Evolutionary conservation across 2,888 invertebrate genomes (phyloP).

Genomic region (Tryphoninae sp.): DNA sequence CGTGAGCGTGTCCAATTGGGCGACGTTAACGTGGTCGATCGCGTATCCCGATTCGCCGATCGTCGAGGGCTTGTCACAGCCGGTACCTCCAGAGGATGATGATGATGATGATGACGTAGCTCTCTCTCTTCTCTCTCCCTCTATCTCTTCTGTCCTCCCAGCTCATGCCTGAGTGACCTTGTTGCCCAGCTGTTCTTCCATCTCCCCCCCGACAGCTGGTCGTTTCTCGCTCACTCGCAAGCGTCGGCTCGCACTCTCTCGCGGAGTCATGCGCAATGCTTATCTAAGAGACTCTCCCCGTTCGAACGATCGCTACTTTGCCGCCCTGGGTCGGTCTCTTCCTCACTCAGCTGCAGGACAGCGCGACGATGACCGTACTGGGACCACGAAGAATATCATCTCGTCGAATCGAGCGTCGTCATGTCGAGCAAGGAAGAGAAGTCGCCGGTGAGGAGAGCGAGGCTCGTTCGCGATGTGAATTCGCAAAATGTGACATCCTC

Average conservation of each 20-base stretch:
- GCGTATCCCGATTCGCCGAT: slow-evolving; percentile 70
- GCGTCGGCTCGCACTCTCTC: slow-evolving; percentile 26
- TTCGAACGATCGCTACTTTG: background rate
- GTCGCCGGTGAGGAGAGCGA: background rate
- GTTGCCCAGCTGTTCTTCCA: slow-evolving; percentile 57
- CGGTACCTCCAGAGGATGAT: slow-evolving; percentile 54
- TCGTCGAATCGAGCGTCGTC: slow-evolving; percentile 14
- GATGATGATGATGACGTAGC: slow-evolving; percentile 73
- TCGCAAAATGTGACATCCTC: slow-evolving; percentile 5
- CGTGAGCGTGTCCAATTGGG: slow-evolving; percentile 41
- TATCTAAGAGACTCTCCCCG: background rate
- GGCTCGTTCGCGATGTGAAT: background rate
- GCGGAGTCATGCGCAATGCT: slow-evolving; percentile 46
- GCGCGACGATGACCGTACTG: slow-evolving; percentile 49
- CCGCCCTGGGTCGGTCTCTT: background rate
- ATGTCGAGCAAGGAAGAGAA: slow-evolving; percentile 37
- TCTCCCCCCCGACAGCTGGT: slow-evolving; percentile 26
- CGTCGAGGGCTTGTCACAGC: slow-evolving; percentile 72
- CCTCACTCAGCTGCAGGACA: background rate
- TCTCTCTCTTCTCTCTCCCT: slow-evolving; percentile 38
- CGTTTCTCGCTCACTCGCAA: slow-evolving; percentile 11
- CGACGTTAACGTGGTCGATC: slow-evolving; percentile 52
- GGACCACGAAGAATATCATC: background rate
- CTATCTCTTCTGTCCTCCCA: slow-evolving; percentile 38
- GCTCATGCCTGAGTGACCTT: slow-evolving; percentile 46